Percentiles rank a stretch among this genome's conserved stretches.
phyloP scores from a whole-genome alignment of 2,113 vertebrate genomes.

The Glaucomys volans region DNA sequence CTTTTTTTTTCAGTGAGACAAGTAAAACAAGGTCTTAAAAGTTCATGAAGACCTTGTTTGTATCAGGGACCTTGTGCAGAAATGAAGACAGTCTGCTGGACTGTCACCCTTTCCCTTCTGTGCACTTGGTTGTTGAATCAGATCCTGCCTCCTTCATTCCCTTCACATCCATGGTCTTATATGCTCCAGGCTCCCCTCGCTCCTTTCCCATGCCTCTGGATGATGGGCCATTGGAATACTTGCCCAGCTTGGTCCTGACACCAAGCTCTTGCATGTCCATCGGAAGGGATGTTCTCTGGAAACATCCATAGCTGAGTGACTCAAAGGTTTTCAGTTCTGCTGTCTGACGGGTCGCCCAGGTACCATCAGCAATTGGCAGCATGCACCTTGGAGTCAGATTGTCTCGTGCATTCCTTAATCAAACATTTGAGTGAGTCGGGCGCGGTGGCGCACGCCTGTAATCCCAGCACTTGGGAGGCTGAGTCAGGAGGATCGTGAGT shows the following conservation, averaged over 20 bases:
- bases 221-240: background rate
- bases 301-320: background rate
- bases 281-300: background rate
- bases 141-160: background rate
- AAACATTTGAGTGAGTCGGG: background rate
- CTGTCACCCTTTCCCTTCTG: background rate
- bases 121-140: background rate
- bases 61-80: background rate
- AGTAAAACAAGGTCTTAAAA: background rate
- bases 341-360: background rate
- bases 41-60: background rate
- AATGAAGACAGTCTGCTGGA: background rate
- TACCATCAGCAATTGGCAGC: accelerated
- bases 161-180: background rate
- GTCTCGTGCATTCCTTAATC: background rate
- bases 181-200: background rate
- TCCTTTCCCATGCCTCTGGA: background rate
- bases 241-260: background rate
- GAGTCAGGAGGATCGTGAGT: too few species aligned
- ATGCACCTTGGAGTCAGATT: background rate
- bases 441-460: too few species aligned
- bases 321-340: background rate
- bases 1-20: background rate
- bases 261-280: background rate
- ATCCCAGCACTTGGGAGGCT: too few species aligned